Base-by-base conservation (phyloP, 2,797 vertebrate species). In the Danio choprae region DNA sequence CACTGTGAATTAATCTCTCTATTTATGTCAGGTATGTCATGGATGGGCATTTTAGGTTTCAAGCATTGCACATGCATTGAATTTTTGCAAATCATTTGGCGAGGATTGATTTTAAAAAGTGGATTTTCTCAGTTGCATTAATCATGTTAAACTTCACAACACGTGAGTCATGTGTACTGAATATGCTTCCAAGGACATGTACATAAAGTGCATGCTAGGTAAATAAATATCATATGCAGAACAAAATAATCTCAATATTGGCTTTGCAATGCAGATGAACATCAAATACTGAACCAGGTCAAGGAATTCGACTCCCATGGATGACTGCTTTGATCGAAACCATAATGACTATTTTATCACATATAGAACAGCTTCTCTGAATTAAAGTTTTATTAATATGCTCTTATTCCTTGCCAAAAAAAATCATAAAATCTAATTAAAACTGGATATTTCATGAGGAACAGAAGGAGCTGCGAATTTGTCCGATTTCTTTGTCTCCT, bases 401-500 rank as follows among this genome's bases (percentile, higher is more conserved):
- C 29, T 40, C 40, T 44, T 3, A 56, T 48, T 15, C 18, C 43
- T 48, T 12, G 29, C 29, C 29, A 29, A 38, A 40, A 41, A 20
- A 18, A 38, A 46, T 16, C 18, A n/a, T 7, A 18, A 77, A 48
- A 40, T 40, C 22, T 38, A 16, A 77, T 77, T 67, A 18, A 58
- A 77, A 68, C 48, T 6, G 1, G 8, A 59, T 12, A 6, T 62
- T 50, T 69, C 4, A 5, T 29, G 36, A 53, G 53, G 53, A 68
- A 53, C 36, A n/a, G 18, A 68, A 74, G 56, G 60, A 62, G 20
- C 6, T 36, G 13, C 20, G n/a, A 43, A 13, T 60, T 20, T 74
- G 75, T 38, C 12, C 7, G 2, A 60, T 69, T 67, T 48, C 20
- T 79, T 71, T 67, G 60, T 76, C 79, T 60, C 18, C 59, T 72